Base-by-base conservation (phyloP, 2,888 invertebrate species). In the Ophion ellenae region DNA sequence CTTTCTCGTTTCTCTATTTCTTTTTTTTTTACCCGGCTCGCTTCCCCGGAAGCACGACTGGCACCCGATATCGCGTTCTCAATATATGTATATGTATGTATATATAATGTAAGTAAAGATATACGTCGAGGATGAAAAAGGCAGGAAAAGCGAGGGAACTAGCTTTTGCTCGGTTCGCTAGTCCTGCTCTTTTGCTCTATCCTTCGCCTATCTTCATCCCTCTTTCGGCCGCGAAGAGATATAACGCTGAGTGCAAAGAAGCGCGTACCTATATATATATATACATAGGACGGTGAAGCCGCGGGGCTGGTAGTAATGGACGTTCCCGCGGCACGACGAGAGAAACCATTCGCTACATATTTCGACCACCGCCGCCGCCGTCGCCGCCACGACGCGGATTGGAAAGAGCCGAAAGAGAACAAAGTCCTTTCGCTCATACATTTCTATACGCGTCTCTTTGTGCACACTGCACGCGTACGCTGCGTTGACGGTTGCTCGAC, bases 1-100 rank as follows among this genome's bases (percentile, higher is more conserved):
- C 69, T 80, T 57, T 83, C 87, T 85, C 86, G 83, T 89, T 91
- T 92, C 89, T 74, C 77, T 76, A 64, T 78, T 81, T 74, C 69
- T 78, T 59, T 75, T 77, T 77, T 73, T 78, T 81, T 71, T 76
- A 63, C 7, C 57, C 64, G 63, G 63, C 78, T 69, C 77, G 66
- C 87, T 80, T 84, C 81, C 74, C 80, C 80, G 84, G 79, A 83
- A 83, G 81, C 81, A 53, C 77, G 59, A 67, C 83, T 79, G 82
- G 76, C 81, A 79, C 85, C 81, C 86, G 76, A 87, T 87, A 85
- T 87, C 87, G 81, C 79, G 63, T 73, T 83, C 85, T 36, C 57
- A 45, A 85, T 80, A 76, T 83, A 73, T 67, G 45, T 67, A 73
- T 47, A 67, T 69, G 67, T 53, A 70, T 80, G 36, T 59, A 70